Evolutionary conservation across 2,797 vertebrate genomes (phyloP), one percentile per base, ranked within the genome.

Genomic region (Lutjanus argentimaculatus): DNA sequence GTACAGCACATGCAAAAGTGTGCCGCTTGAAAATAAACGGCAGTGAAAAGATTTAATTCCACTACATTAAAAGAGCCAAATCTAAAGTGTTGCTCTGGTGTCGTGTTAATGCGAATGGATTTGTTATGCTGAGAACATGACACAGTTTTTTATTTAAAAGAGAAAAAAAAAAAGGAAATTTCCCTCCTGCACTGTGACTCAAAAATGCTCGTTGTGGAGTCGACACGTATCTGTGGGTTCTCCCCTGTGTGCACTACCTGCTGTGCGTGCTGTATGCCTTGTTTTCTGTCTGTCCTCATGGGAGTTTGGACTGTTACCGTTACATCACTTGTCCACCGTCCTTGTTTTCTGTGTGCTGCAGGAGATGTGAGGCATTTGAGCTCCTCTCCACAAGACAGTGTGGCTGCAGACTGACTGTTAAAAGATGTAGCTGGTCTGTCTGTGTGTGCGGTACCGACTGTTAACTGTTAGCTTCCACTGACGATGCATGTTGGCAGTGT

Each of bases 401-500:
- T 78, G 87, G 72, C 79, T 90, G 81, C 82, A 88, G 89, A 74
- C 85, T 73, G 88, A 83, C 82, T 85, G 90, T 89, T 88, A 40
- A 48, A 43, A 63, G 77, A 75, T 66, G 80, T 84, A 61, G 75
- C 77, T 63, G 82, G 86, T 89, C 72, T 83, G 87, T 88, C 91
- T 90, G 91, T 83, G 87, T 88, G 92, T 90, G 91, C 48, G 67
- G 89, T 79, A 77, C 84, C 13, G 91, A 92, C 89, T 90, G 89
- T 92, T 91, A 85, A 84, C 89, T 76, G 90, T 91, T 91, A 88
- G 92, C 93, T 92, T 93, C 90, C 90, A 89, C 88, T 77, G 93
- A 85, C 42, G 91, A 93, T 92, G 94, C 94, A 95, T 94, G 94
- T 75, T 87, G 90, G 91, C 93, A 91, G 88, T 93, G 88, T 92